A percentile compares a stretch with the other conserved stretches of the same genome.
Conservation (phyloP, 2,888 invertebrate species). For the Lacanobia wlatinum region DNA sequence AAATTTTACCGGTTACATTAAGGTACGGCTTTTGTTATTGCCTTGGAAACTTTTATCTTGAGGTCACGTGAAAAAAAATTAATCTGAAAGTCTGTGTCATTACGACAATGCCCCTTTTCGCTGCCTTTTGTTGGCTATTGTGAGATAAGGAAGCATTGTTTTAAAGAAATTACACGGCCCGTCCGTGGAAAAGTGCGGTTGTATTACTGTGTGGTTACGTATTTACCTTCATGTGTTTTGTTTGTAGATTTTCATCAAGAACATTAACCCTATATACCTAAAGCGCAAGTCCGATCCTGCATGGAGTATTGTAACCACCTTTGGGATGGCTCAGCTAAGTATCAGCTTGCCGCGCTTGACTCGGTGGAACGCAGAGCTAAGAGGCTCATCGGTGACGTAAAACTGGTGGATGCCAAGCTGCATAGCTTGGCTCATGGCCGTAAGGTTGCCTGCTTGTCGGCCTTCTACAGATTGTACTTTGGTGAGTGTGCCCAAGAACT, state of each 20-base stretch:
- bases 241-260: constrained; percentile 31
- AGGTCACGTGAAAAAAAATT: constrained; percentile 73
- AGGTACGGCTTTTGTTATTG: constrained; percentile 66
- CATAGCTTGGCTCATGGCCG: no score
- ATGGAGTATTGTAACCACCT: no score
- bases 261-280: no score
- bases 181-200: constrained; percentile 66
- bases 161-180: constrained; percentile 70
- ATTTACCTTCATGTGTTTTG: constrained; percentile 35
- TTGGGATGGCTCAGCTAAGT: no score
- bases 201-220: constrained; percentile 47
- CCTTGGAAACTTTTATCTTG: constrained; percentile 65
- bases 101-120: constrained; percentile 69
- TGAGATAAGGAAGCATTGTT: constrained; percentile 76
- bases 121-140: constrained; percentile 73
- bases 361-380: no score
- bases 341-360: no score
- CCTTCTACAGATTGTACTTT: no score
- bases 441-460: no score
- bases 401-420: no score
- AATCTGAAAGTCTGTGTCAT: constrained; percentile 75
- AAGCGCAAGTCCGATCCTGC: no score
- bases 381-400: no score
- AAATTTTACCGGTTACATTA: constrained; percentile 59
- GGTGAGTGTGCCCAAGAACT: no score